Evolutionary conservation across 2,797 vertebrate genomes (phyloP).

Genomic region (Limosa lapponica): DNA sequence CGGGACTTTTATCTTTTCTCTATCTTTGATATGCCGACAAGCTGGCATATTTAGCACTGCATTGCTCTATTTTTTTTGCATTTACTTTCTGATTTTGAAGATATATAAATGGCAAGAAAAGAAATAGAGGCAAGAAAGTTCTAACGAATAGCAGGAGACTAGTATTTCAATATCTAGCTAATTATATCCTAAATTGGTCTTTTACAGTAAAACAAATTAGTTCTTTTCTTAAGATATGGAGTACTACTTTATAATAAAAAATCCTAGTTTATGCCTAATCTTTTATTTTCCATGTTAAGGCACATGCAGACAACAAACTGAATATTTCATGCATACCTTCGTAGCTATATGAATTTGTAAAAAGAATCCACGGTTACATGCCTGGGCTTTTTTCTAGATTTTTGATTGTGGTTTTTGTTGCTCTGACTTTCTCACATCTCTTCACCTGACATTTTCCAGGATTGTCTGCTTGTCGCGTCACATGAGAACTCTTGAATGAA

Average conservation of each 20-base stretch:
- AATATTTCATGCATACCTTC: background rate
- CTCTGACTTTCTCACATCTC: background rate
- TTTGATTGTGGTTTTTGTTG: background rate
- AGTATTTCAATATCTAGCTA: background rate
- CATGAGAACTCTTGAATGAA: background rate
- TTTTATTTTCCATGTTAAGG: background rate
- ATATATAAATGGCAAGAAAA: background rate
- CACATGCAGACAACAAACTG: background rate
- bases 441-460: background rate
- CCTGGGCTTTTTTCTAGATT: rapidly evolving
- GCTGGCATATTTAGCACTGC: background rate
- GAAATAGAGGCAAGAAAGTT: background rate
- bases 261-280: background rate
- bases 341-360: background rate
- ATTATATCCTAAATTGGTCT: background rate
- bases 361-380: background rate
- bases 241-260: background rate
- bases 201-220: background rate
- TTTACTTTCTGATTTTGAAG: background rate
- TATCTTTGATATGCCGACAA: background rate
- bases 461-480: background rate
- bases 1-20: background rate
- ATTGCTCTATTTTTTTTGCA: background rate
- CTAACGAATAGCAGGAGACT: background rate
- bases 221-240: background rate